phyloP scores from a whole-genome alignment of 2,888 invertebrate species.

The Ganaspis brasiliensis region DNA sequence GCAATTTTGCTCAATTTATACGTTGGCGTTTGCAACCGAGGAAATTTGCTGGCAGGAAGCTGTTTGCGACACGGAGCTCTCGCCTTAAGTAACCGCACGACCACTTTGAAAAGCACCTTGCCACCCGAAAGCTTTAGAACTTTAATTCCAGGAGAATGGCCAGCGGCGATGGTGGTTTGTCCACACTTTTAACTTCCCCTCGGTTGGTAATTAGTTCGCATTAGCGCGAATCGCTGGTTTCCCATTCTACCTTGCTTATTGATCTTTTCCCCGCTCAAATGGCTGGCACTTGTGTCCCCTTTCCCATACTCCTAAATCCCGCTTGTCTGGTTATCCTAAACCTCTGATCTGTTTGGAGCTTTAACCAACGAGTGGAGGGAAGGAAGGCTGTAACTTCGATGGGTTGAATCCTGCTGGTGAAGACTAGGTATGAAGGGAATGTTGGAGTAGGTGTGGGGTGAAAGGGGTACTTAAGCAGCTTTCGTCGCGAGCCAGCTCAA shows the following conservation, averaged over 20 bases:
- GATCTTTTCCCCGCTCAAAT: background rate
- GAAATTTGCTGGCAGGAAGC: constrained; percentile 14
- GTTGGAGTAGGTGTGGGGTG: constrained; percentile 60
- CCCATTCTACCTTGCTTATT: constrained; percentile 11
- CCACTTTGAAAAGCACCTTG: constrained; percentile 40
- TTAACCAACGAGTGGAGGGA: constrained; percentile 69
- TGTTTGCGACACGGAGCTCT: constrained; percentile 18
- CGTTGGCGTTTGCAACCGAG: background rate
- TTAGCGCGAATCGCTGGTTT: constrained; percentile 69
- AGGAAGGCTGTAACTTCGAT: constrained; percentile 65
- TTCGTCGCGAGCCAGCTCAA: constrained; percentile 75
- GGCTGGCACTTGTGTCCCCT: constrained; percentile 36
- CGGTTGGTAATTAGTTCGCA: constrained; percentile 75
- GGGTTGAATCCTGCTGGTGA: constrained; percentile 70
- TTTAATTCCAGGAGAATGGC: constrained; percentile 68
- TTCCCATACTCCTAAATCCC: constrained; percentile 37
- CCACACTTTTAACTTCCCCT: constrained; percentile 75
- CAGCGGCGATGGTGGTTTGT: constrained; percentile 67
- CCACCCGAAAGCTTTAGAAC: constrained; percentile 53
- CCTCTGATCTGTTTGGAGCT: constrained; percentile 68
- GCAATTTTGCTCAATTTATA: constrained; percentile 19
- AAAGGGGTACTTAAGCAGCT: constrained; percentile 77
- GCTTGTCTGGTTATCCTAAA: constrained; percentile 46
- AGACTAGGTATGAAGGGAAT: constrained; percentile 50
- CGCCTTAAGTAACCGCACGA: constrained; percentile 55